Evolutionary conservation across 2,113 vertebrate species (phyloP).

Genomic region (Phylloscopus whistleri): DNA sequence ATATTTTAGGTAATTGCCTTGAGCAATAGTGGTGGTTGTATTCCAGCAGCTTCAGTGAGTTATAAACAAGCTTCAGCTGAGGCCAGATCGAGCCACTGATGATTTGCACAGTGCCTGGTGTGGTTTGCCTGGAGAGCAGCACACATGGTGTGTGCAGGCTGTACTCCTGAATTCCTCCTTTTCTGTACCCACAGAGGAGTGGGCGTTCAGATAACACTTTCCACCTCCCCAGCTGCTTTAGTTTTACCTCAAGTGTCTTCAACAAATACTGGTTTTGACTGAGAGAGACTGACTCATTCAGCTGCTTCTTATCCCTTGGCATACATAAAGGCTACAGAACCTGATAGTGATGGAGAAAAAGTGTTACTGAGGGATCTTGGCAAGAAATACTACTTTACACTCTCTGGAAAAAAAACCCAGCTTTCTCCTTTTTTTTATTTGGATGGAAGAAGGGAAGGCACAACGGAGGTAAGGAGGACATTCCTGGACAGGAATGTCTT

Average conservation of each 20-base stretch:
- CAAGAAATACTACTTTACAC: not conserved
- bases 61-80: not conserved
- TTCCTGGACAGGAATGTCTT: not conserved
- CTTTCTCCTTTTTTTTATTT: not conserved
- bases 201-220: not conserved
- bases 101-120: not conserved
- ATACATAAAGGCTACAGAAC: not conserved
- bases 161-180: not conserved
- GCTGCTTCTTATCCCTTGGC: not conserved
- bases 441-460: not conserved
- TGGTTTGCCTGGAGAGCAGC: not conserved
- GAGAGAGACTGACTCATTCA: not conserved
- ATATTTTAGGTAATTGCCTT: slow-evolving; percentile 13
- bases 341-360: not conserved
- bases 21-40: not conserved
- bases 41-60: not conserved
- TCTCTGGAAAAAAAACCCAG: rapidly evolving
- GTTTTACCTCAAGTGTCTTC: not conserved
- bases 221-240: not conserved
- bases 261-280: not conserved
- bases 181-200: not conserved
- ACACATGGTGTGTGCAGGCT: not conserved
- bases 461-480: not conserved
- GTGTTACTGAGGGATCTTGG: not conserved
- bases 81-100: not conserved